phyloP scores from a whole-genome alignment of 2,888 invertebrate genomes.

The Taphrorychus bicolor region DNA sequence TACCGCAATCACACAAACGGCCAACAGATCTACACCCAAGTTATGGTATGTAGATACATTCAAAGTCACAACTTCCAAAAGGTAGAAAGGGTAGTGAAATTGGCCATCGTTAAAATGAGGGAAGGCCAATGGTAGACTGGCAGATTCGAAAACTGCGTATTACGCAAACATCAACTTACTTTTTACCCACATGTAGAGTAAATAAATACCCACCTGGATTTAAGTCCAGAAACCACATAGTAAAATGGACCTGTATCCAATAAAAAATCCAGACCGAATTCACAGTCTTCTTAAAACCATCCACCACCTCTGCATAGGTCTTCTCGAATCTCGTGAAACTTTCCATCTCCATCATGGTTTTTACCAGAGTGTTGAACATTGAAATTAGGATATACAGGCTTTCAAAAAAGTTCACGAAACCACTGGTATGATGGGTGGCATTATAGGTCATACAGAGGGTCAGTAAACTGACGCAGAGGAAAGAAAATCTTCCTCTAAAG shows the following conservation, averaged over 20 bases:
- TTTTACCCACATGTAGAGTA: too few species aligned
- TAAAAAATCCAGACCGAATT: background rate
- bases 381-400: constrained; percentile 1
- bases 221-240: background rate
- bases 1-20: constrained; percentile 2
- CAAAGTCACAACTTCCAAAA: constrained; percentile 12
- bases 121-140: constrained; percentile 30
- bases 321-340: background rate
- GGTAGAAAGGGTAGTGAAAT: constrained; percentile 29
- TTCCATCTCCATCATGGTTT: background rate
- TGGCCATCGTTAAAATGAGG: constrained; percentile 31
- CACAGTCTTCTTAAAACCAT: background rate
- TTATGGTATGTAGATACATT: constrained; percentile 10
- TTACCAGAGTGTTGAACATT: background rate
- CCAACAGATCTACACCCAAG: constrained; percentile 21
- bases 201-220: background rate
- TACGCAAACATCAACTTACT: too few species aligned
- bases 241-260: background rate
- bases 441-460: background rate
- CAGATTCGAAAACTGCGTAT: constrained; percentile 13
- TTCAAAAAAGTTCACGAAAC: background rate
- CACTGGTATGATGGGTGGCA: background rate
- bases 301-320: background rate
- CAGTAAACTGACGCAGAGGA: background rate
- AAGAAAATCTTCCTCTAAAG: background rate